phyloP scores from a whole-genome alignment of 2,113 vertebrate species.

The Choloepus hoffmanni region DNA sequence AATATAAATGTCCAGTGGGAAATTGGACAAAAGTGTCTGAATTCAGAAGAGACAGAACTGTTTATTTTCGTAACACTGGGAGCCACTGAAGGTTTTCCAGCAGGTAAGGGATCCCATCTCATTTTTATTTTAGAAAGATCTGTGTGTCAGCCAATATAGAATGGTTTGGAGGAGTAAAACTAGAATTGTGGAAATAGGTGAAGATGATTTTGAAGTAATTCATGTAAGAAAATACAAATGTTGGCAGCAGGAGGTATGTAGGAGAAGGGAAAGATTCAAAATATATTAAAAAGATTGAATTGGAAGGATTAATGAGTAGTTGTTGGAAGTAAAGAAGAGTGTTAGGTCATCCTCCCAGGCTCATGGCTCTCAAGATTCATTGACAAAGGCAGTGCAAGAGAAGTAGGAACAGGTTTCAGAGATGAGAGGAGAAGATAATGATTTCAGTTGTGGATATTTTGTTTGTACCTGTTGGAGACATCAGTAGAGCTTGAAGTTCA shows the following conservation, averaged over 20 bases:
- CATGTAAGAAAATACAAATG: slow-evolving; percentile 16
- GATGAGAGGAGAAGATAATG: background rate
- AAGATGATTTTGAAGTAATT: background rate
- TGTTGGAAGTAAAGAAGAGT: background rate
- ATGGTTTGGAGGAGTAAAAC: background rate
- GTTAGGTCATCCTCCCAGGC: background rate
- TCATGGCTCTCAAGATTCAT: background rate
- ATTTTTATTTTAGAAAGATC: background rate
- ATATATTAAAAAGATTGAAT: background rate
- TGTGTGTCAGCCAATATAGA: background rate
- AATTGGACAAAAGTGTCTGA: background rate
- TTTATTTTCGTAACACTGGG: background rate
- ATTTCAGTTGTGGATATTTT: background rate
- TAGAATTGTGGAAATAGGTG: background rate
- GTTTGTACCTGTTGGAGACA: background rate
- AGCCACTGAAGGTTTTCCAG: background rate
- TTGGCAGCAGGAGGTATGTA: background rate
- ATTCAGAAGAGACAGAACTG: slow-evolving; percentile 24
- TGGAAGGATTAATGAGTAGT: background rate
- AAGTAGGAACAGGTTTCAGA: background rate
- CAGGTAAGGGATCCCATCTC: background rate
- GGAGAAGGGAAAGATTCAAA: background rate
- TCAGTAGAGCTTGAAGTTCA: background rate
- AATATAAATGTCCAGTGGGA: background rate
- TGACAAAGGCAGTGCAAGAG: background rate